A percentile compares a stretch with the other conserved stretches of the same genome.
Conservation (phyloP, 2,113 vertebrate genomes). For the Octodon degus region DNA sequence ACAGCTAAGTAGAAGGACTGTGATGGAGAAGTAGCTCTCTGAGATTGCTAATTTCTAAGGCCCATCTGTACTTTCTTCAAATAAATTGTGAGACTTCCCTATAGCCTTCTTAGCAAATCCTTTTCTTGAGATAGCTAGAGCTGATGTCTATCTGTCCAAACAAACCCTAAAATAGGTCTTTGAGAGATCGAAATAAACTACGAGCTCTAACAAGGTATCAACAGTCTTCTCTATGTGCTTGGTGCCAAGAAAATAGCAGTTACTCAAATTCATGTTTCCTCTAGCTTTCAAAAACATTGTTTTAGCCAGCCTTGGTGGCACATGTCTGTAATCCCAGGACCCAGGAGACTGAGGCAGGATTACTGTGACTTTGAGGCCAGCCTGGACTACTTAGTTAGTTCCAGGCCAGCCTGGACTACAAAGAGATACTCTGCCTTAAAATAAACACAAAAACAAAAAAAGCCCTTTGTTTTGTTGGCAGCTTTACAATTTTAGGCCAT, state of each 20-base stretch:
- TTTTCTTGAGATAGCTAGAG: constrained; percentile 44
- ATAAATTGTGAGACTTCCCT: constrained; percentile 52
- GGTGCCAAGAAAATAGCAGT: constrained; percentile 21
- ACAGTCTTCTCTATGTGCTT: neutral
- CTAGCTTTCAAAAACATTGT: constrained; percentile 48
- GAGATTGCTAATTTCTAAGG: constrained; percentile 56
- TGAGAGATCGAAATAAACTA: constrained; percentile 52
- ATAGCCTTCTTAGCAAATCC: constrained; percentile 51
- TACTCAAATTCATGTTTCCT: constrained; percentile 59
- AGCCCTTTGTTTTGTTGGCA: neutral
- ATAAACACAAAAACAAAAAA: neutral
- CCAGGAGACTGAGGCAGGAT: neutral
- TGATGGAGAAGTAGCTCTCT: constrained; percentile 46
- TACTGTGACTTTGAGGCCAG: neutral
- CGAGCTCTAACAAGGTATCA: neutral
- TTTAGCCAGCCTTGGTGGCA: neutral
- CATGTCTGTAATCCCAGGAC: neutral
- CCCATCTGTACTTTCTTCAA: constrained; percentile 44
- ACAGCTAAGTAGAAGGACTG: constrained; percentile 57
- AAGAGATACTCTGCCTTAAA: neutral
- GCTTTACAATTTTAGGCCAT: constrained; percentile 11
- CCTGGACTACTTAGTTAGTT: neutral
- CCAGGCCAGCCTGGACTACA: neutral
- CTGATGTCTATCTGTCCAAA: constrained; percentile 55
- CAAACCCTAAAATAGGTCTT: constrained; percentile 52